These are phyloP conservation scores for Habropoda laboriosa DNA, from an alignment of 1,140 invertebrate genomes.

Conservation along the genomic window DNA sequence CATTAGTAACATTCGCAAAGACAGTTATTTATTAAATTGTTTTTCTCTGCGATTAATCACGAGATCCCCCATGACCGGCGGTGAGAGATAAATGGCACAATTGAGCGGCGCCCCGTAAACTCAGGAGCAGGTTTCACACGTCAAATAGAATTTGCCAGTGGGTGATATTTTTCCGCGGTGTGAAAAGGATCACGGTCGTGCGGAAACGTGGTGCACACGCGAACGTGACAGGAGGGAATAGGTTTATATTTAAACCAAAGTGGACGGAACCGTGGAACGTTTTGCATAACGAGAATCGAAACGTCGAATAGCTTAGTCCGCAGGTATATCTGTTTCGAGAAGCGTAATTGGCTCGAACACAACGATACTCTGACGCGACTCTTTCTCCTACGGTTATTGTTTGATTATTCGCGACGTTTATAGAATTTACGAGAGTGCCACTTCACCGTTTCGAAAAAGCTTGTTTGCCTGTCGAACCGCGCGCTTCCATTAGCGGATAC, in stretches of 20 bases:
- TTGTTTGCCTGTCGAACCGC: background rate
- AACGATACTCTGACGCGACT: background rate
- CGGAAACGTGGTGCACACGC: background rate
- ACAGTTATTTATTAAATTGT: no score
- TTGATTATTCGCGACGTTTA: background rate
- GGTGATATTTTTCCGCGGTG: slow-evolving; percentile 9
- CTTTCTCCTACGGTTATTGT: background rate
- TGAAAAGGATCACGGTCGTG: background rate
- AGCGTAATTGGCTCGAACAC: background rate
- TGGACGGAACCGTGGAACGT: background rate
- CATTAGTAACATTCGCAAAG: no score
- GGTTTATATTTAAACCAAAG: slow-evolving; percentile 9
- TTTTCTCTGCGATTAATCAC: background rate
- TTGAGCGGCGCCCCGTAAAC: background rate
- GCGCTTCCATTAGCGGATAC: no score
- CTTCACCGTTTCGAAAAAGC: no score
- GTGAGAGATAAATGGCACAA: background rate
- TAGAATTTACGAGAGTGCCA: no score
- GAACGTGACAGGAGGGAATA: background rate
- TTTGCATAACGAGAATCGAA: slow-evolving; percentile 4
- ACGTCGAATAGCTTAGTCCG: background rate
- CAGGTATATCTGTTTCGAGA: background rate
- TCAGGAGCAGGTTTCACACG: background rate
- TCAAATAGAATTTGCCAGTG: background rate
- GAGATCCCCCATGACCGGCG: background rate